These are phyloP conservation scores for Pemphredon lugubris DNA, from an alignment of 2,888 invertebrate genomes.

Conservation along the genomic window DNA sequence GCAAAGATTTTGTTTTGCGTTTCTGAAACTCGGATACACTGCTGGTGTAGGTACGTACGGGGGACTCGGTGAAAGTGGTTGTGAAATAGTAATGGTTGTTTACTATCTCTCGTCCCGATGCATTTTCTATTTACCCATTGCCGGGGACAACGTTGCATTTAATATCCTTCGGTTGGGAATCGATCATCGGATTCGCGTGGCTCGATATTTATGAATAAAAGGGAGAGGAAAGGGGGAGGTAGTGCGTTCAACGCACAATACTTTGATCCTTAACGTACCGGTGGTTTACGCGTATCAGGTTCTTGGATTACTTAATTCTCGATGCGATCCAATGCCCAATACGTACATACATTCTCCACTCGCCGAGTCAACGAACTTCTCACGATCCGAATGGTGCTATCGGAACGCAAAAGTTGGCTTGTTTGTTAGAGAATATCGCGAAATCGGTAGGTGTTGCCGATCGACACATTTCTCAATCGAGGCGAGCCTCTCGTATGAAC, in stretches of 20 bases:
- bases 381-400: background rate
- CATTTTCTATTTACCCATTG: background rate
- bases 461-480: background rate
- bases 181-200: no score
- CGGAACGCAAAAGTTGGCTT: background rate
- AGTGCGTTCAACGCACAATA: no score
- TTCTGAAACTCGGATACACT: background rate
- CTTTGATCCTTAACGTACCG: no score
- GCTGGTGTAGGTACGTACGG: background rate
- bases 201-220: no score
- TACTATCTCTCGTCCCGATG: background rate
- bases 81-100: background rate
- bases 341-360: background rate
- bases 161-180: no score
- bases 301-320: no score
- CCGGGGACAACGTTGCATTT: background rate
- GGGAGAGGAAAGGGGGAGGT: no score
- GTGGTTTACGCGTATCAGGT: no score
- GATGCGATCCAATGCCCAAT: no score
- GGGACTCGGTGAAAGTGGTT: slow-evolving; percentile 2
- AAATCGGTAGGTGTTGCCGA: background rate
- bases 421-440: no score
- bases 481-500: background rate
- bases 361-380: background rate
- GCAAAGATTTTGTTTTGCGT: background rate